These are phyloP conservation scores for Nibea albiflora DNA, from an alignment of 2,113 vertebrate species.

Conservation along the genomic window DNA sequence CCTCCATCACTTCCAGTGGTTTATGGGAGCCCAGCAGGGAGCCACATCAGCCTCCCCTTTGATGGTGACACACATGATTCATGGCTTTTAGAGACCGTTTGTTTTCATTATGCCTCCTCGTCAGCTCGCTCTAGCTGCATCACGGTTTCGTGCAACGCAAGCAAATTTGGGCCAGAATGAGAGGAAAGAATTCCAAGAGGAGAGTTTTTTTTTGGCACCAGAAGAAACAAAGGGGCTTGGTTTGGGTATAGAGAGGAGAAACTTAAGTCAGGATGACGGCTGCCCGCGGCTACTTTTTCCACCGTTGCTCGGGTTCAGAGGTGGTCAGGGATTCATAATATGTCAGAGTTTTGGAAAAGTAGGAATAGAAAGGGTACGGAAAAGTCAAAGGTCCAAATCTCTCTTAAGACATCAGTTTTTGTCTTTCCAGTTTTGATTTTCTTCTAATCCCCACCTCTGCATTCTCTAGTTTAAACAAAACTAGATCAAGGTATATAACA, in stretches of 20 bases:
- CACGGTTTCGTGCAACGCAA: constrained; percentile 70
- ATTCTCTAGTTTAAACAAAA: constrained; percentile 1
- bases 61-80: constrained; percentile 78
- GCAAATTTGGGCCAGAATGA: constrained; percentile 73
- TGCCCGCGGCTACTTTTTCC: constrained; percentile 64
- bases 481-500: neutral
- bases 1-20: constrained; percentile 78
- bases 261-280: constrained; percentile 54
- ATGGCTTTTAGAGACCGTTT: constrained; percentile 72
- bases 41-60: constrained; percentile 76
- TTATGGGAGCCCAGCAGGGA: constrained; percentile 74
- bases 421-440: constrained; percentile 26
- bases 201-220: constrained; percentile 69
- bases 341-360: constrained; percentile 54
- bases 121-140: constrained; percentile 65
- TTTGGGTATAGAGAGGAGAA: constrained; percentile 61
- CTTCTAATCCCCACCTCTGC: neutral
- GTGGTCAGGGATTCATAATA: constrained; percentile 65
- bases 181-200: constrained; percentile 74
- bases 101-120: constrained; percentile 80
- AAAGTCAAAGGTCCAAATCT: constrained; percentile 48
- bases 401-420: constrained; percentile 30
- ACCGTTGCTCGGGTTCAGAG: constrained; percentile 61
- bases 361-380: constrained; percentile 34
- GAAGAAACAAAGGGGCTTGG: constrained; percentile 74